Conservation (phyloP, 2,888 invertebrate species). For the Desoria tigrina region DNA sequence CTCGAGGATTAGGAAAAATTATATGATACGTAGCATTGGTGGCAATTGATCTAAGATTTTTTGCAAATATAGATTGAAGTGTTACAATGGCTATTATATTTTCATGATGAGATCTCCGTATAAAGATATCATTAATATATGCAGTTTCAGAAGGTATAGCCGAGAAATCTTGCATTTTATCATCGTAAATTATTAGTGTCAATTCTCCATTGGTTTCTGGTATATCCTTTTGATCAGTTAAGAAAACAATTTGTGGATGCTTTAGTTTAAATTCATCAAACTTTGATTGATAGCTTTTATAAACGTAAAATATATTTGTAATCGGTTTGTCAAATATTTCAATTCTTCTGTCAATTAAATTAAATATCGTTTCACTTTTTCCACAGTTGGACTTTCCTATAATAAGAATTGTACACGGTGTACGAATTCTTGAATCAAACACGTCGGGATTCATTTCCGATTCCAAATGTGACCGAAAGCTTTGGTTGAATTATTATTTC, state of each 20-base stretch:
- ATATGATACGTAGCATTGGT: neutral
- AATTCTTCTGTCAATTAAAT: neutral
- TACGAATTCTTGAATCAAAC: too few relatives aligned
- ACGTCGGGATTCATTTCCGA: too few relatives aligned
- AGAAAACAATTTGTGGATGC: neutral
- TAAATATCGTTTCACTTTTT: too few relatives aligned
- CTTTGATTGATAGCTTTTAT: neutral
- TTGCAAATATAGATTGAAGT: neutral
- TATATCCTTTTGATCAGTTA: neutral
- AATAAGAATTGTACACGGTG: too few relatives aligned
- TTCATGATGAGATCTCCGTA: neutral
- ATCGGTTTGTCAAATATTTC: neutral
- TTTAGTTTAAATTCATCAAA: neutral
- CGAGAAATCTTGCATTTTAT: neutral
- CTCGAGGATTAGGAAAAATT: neutral
- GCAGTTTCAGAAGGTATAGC: too few relatives aligned
- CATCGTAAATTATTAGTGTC: neutral
- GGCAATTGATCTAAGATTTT: neutral
- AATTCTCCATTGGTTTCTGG: neutral
- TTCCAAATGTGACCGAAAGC: too few relatives aligned
- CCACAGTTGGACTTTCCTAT: too few relatives aligned
- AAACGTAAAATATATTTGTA: neutral
- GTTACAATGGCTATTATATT: neutral
- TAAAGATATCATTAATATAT: neutral
- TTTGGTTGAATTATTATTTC: too few relatives aligned